Evolutionary conservation across 2,888 invertebrate genomes (phyloP), one percentile per base, ranked within the genome.

Genomic region (Helleia helle): DNA sequence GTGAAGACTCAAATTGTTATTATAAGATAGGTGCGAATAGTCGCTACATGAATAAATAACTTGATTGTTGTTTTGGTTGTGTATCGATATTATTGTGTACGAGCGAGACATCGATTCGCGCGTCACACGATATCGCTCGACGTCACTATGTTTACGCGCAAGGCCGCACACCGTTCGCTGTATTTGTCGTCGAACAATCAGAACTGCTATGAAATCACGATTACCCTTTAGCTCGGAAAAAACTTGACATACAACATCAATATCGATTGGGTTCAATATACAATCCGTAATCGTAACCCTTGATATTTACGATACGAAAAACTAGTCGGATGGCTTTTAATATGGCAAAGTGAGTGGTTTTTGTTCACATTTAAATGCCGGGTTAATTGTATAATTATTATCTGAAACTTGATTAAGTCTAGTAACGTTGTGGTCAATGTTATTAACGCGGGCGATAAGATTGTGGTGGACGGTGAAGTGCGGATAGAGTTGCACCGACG

Each of bases 81-180:
- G 38, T 42, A 47, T 44, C 44, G 36, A 41, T 48, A 40, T 40
- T 46, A 41, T n/a, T 38, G 44, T 29, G 40, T 42, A 43, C 38
- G 49, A 47, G 48, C 44, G 49, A 41, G 48, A 43, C 50, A 34
- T 44, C 49, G 42, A 36, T 34, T 31, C 13, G 28, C 59, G 59
- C 71, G 72, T 73, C 74, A 73, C 62, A 62, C 57, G 58, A 52
- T 60, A 65, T 66, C 60, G 66, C 65, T 63, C 62, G 52, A 74
- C 77, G 77, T 79, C 77, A 79, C 57, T 38, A 50, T 62, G 67
- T 59, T 67, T 71, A 71, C 48, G 69, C 61, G 47, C 54, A 47
- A 54, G 53, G 51, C 48, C 54, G 65, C 63, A 58, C 59, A 66
- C 64, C 63, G 45, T 27, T 41, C 46, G 44, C 48, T 52, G 50